Conservation (phyloP, 2,888 invertebrate genomes). For the Rhamphomyia laevipes region DNA sequence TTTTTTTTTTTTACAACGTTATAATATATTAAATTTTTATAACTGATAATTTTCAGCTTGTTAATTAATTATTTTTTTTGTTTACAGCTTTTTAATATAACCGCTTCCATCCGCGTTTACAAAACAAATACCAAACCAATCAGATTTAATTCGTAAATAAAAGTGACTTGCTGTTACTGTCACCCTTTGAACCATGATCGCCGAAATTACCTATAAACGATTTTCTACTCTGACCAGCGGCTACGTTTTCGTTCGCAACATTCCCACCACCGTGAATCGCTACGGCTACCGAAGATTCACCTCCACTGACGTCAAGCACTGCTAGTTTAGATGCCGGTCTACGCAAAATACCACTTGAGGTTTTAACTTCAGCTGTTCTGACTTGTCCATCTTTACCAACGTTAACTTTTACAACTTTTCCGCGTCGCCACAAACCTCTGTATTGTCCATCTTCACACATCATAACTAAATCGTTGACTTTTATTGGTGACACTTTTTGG, state of each 20-base stretch:
- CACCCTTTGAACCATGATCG: too few species aligned
- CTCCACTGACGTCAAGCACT: conserved; percentile 12
- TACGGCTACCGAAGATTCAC: conserved; percentile 36
- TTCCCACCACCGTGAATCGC: conserved; percentile 11
- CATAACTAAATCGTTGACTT: conserved; percentile 12
- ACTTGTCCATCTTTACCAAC: conserved; percentile 18
- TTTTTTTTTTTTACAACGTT: too few species aligned
- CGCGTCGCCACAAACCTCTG: conserved; percentile 18
- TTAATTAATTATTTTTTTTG: too few species aligned
- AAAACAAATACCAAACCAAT: too few species aligned
- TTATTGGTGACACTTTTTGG: conserved; percentile 4
- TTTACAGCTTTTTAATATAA: too few species aligned
- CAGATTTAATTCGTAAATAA: too few species aligned
- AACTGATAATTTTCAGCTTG: too few species aligned
- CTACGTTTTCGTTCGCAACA: background rate
- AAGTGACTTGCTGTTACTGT: too few species aligned
- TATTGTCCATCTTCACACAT: conserved; percentile 15
- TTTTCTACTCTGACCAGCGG: too few species aligned
- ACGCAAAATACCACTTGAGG: conserved; percentile 14
- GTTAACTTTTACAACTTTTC: conserved; percentile 10
- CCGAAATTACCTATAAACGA: too few species aligned
- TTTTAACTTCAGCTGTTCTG: conserved; percentile 17
- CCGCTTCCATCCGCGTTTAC: too few species aligned
- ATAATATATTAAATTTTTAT: too few species aligned
- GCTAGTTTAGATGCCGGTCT: conserved; percentile 18